phyloP scores from a whole-genome alignment of 2,113 vertebrate species.

The Coptodon bakossiorum region DNA sequence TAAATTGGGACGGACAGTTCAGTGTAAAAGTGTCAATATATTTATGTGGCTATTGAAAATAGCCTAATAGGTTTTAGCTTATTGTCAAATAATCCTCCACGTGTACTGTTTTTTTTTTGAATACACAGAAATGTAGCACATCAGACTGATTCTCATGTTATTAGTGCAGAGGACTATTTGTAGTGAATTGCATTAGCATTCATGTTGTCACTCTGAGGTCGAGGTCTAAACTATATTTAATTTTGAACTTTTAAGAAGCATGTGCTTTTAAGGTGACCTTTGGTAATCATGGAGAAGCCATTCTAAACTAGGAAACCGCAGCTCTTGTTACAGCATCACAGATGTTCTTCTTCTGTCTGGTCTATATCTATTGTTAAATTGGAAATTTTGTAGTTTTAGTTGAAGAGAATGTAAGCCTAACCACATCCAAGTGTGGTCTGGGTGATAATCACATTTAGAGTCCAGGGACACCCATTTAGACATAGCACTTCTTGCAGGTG shows the following conservation, averaged over 20 bases:
- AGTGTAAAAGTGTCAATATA: not conserved
- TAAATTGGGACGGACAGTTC: not conserved
- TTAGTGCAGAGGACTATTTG: not conserved
- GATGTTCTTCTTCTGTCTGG: not conserved
- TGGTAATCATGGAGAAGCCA: not conserved
- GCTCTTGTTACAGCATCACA: not conserved
- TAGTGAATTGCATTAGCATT: not conserved
- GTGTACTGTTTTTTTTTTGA: not conserved
- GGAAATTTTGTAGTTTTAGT: not conserved
- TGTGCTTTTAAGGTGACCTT: constrained; percentile 45
- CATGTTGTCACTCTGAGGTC: not conserved
- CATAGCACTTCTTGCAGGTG: not conserved
- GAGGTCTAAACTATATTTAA: constrained; percentile 20
- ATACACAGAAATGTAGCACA: not conserved
- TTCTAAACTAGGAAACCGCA: not conserved
- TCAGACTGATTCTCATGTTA: not conserved
- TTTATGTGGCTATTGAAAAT: not conserved
- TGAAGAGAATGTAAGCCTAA: not conserved
- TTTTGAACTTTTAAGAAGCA: constrained; percentile 18
- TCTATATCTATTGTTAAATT: not conserved
- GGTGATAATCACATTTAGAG: not conserved
- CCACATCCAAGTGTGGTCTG: accelerated
- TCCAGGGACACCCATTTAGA: not conserved
- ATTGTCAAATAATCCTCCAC: not conserved
- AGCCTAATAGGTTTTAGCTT: not conserved